A percentile compares a stretch with the other conserved stretches of the same genome.
These are phyloP conservation scores for Smithornis capensis DNA, from an alignment of 2,113 vertebrate genomes.

Conservation along the genomic window DNA sequence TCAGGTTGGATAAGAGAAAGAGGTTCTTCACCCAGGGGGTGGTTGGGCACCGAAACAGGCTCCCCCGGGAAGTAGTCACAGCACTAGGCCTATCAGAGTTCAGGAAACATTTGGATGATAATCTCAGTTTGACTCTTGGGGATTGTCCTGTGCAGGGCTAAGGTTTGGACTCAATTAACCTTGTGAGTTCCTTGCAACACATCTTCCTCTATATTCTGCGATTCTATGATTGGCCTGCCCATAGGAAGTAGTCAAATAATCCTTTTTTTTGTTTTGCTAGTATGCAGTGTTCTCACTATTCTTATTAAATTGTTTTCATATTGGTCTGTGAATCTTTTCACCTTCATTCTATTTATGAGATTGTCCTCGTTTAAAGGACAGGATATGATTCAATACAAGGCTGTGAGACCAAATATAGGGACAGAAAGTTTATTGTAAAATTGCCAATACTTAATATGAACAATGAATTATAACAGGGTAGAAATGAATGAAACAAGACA, in stretches of 20 bases:
- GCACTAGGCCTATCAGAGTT: not conserved
- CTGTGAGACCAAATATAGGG: too few relatives aligned
- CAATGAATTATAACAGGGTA: too few relatives aligned
- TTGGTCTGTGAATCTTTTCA: not conserved
- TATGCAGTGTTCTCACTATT: rapidly evolving
- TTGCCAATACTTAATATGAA: too few relatives aligned
- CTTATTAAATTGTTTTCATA: not conserved
- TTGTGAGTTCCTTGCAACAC: not conserved
- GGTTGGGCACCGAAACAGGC: not conserved
- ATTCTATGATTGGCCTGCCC: not conserved
- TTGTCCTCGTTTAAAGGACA: too few relatives aligned
- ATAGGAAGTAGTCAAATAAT: not conserved
- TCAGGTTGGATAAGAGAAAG: not conserved
- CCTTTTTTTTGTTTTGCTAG: not conserved
- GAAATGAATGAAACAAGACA: too few relatives aligned
- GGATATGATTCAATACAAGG: too few relatives aligned
- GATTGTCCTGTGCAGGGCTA: not conserved
- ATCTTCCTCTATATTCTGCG: not conserved
- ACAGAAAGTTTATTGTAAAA: too few relatives aligned
- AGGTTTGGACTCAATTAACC: not conserved
- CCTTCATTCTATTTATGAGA: not conserved
- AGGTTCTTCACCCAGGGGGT: not conserved
- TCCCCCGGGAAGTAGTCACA: not conserved
- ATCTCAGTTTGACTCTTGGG: not conserved
- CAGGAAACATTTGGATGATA: not conserved